Base-by-base conservation (phyloP, 1,140 invertebrate genomes). In the Uloborus diversus region DNA sequence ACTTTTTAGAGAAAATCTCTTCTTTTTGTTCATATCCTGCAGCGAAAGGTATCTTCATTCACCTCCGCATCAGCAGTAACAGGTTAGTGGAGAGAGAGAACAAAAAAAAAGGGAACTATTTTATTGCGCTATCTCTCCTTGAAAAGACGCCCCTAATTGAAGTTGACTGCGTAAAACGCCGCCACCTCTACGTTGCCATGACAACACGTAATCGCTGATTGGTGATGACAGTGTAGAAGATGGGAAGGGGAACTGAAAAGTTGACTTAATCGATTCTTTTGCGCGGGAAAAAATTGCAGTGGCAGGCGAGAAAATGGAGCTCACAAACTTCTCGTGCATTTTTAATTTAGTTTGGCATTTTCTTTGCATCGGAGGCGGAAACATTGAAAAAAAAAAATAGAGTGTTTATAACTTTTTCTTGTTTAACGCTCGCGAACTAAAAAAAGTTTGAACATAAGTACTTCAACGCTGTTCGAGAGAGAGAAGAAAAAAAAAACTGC, bases 261-360 rank as follows among this genome's bases (percentile, higher is more conserved):
- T 75, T 75, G 71, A 75, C 71, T 75, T 75, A 75, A 75, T 75
- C 71, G 71, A 75, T 75, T 75, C 66, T 33, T 14, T 23, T 42
- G 30, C 17, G 49, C 27, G 25, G 47, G 9, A 53, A 53, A 25
- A n/a, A 56, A n/a, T n/a, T 25, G 51, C 17, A 20, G 7, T 23
- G 61, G 61, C 13, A 42, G n/a, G 61, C 61, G 33, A 17, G 17
- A 37, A 17, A 37, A 42, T 20, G 37, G 23, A 33, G 33, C 28
- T 25, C 11, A 20, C 47, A 14, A 25, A 13, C 20, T n/a, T 14
- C 32, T 20, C 14, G 14, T n/a, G 4, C 27, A 27, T 42, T 27
- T 17, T n/a, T 33, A 23, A 23, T 25, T 13, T n/a, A 7, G 33
- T 20, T 17, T 33, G 35, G 25, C 11, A 20, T 28, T 42, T 64